These are phyloP conservation scores for Speoplatyrhinus poulsoni DNA, from an alignment of 2,113 vertebrate genomes.

Conservation along the genomic window DNA sequence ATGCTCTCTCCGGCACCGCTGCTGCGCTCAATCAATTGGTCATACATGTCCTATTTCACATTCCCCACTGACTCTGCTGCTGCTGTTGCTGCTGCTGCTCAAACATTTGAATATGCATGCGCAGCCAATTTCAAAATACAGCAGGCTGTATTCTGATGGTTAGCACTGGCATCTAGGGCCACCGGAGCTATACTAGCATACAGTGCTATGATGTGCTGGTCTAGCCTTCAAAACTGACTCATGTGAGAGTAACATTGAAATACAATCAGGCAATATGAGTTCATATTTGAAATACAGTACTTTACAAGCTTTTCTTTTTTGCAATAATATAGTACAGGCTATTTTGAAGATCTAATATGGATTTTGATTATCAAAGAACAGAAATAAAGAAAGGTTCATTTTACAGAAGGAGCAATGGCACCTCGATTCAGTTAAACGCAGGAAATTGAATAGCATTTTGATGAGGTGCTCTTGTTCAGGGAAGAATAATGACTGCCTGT, in stretches of 20 bases:
- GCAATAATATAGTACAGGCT: background rate
- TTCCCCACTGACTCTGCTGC: slow-evolving; percentile 11
- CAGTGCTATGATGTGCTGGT: no score
- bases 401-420: background rate
- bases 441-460: slow-evolving; percentile 16
- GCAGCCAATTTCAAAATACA: background rate
- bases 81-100: background rate
- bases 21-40: slow-evolving; percentile 46
- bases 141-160: background rate
- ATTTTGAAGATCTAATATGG: background rate
- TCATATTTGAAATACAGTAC: background rate
- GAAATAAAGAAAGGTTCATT: background rate
- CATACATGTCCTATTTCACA: slow-evolving; percentile 7
- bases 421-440: slow-evolving; percentile 14
- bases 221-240: background rate
- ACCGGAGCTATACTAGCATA: background rate
- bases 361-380: slow-evolving; percentile 6
- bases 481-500: slow-evolving; percentile 33
- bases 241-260: background rate
- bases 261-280: background rate
- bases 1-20: slow-evolving; percentile 18
- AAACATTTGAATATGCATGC: slow-evolving; percentile 33
- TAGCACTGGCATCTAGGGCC: background rate
- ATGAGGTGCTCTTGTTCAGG: slow-evolving; percentile 26
- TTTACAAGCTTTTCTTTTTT: background rate